A percentile compares a stretch with the other conserved stretches of the same genome.
Evolutionary conservation across 1,140 invertebrate genomes (phyloP).

Genomic region (Drosophila ogumai): DNA sequence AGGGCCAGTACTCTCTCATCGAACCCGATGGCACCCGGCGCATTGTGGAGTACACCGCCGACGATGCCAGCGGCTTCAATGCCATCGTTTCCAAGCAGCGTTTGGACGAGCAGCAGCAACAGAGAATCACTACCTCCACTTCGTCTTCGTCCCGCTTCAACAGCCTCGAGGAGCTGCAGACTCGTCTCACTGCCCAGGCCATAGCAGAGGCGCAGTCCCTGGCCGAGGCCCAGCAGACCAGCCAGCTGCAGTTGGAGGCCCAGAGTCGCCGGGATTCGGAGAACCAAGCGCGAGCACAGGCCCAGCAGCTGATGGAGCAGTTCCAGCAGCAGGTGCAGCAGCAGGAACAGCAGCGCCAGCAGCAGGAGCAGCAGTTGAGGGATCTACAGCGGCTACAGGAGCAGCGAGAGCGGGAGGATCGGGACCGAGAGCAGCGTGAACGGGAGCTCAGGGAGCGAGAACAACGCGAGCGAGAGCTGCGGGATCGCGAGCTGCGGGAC

Average conservation of each 20-base stretch:
- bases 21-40: conserved; percentile 87
- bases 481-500: conserved; percentile 25
- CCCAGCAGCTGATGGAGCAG: conserved; percentile 81
- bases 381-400: conserved; percentile 59
- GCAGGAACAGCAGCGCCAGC: conserved; percentile 66
- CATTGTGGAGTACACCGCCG: conserved; percentile 86
- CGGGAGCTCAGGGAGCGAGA: conserved; percentile 33
- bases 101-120: conserved; percentile 65
- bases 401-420: conserved; percentile 49
- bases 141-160: conserved; percentile 63
- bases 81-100: conserved; percentile 87
- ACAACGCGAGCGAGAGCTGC: conserved; percentile 18
- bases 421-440: conserved; percentile 39
- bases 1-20: conserved; percentile 86
- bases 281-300: conserved; percentile 72
- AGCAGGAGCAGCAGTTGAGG: conserved; percentile 74
- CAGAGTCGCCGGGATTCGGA: conserved; percentile 68
- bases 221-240: conserved; percentile 62
- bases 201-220: conserved; percentile 75
- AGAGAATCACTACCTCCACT: conserved; percentile 16
- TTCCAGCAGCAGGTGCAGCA: conserved; percentile 81
- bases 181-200: conserved; percentile 72
- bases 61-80: conserved; percentile 86
- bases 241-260: conserved; percentile 65
- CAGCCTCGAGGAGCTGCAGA: conserved; percentile 74